Conservation (phyloP, 2,797 vertebrate species). For the Periophthalmus magnuspinnatus region DNA sequence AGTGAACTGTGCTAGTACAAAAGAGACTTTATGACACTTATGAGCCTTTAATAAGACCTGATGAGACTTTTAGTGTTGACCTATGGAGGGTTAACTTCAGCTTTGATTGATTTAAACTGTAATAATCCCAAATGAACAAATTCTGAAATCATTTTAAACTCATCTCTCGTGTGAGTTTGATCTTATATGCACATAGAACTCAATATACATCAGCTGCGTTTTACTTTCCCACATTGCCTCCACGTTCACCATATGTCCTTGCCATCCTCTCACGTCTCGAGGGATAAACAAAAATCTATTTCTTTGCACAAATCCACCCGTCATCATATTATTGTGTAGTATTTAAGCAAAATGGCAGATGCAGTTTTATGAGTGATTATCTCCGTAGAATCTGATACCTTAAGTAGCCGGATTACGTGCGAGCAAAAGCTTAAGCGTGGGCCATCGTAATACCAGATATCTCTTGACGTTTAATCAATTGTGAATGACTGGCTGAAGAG, state of each 20-base stretch:
- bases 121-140: background rate
- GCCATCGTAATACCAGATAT: constrained; percentile 47
- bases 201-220: background rate
- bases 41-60: background rate
- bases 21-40: no score
- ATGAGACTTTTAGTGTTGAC: background rate
- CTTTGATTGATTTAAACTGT: background rate
- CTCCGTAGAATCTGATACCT: constrained; percentile 72
- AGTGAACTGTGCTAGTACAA: no score
- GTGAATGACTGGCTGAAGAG: constrained; percentile 59
- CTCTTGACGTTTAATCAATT: constrained; percentile 72
- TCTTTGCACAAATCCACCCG: constrained; percentile 47
- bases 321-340: constrained; percentile 37
- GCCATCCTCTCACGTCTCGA: constrained; percentile 27
- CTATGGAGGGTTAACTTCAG: background rate
- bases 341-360: constrained; percentile 67
- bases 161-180: no score
- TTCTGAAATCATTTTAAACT: background rate
- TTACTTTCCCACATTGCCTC: constrained; percentile 28
- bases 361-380: constrained; percentile 70
- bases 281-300: constrained; percentile 45
- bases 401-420: constrained; percentile 66
- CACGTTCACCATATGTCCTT: constrained; percentile 42
- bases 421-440: constrained; percentile 36
- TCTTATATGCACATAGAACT: background rate